Base-by-base conservation (phyloP, 2,888 invertebrate species). In the Palloptera scutellata region DNA sequence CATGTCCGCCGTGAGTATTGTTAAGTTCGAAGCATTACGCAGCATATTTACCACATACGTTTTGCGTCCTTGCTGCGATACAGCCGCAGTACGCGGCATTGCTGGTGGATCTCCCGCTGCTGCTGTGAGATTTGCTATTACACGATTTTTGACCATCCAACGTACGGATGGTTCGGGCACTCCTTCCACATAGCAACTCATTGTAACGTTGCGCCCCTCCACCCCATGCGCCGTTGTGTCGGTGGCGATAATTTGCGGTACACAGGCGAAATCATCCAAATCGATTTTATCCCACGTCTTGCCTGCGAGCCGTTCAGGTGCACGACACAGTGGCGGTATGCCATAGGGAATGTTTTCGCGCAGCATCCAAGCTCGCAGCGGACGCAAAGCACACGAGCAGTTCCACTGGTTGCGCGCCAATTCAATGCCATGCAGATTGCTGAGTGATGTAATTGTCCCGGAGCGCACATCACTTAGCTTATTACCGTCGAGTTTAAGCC, bases 391-490 rank as follows among this genome's bases (percentile, higher is more conserved):
- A 81, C 94, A 94, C 53, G 92, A 91, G 82, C 94, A 94, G 81
- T 93, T 91, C 93, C 94, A 94, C 0, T 91, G 92, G 83, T 94
- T 94, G 69, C 88, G 89, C n/a, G 91, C 89, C 72, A 94, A 83
- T 77, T 92, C 92, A 70, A 94, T 85, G 13, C 92, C 92, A 78
- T 92, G 91, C 62, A 94, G 84, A 72, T 89, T 90, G 72, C 89
- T 86, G 57, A 94, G 84, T 11, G 90, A 88, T 1, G 90, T 91
- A 69, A 94, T 86, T 12, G 91, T 89, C 45, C 88, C 88, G 13
- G 92, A 88, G 66, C 88, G 87, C 13, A 93, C 87, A 69, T 90
- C 89, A 60, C 88, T 87, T 70, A 95, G 81, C 78, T 88, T 89
- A 81, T 95, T 95, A 75, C 90, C 90, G 79, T 92, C 92, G 65